phyloP scores from a whole-genome alignment of 1,140 invertebrate species.

The Drosophila mojavensis region DNA sequence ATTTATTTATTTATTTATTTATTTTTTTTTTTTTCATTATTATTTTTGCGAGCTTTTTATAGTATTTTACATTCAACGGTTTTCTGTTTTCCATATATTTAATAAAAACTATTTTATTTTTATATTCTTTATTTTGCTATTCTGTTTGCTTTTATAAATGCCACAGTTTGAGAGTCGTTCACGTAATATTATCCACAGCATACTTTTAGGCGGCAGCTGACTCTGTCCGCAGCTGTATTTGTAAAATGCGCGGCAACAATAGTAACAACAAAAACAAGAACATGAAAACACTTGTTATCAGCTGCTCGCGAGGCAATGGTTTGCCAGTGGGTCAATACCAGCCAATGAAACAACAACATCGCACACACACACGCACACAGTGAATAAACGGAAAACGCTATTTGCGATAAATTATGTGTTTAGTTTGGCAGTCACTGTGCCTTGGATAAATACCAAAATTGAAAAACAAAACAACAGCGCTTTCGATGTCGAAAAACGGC shows the following conservation, averaged over 20 bases:
- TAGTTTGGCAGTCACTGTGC: slow-evolving; percentile 35
- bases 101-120: neutral
- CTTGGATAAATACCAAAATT: slow-evolving; percentile 21
- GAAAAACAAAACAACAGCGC: neutral
- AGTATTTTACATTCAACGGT: neutral
- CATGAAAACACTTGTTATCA: slow-evolving; percentile 37
- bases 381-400: slow-evolving; percentile 15
- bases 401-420: slow-evolving; percentile 14
- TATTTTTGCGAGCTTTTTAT: too few species aligned
- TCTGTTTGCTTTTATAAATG: too few species aligned
- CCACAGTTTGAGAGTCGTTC: neutral
- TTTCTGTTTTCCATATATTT: too few species aligned
- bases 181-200: slow-evolving; percentile 6
- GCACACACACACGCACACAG: slow-evolving; percentile 24
- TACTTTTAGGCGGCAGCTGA: slow-evolving; percentile 56
- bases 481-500: slow-evolving; percentile 47
- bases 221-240: neutral
- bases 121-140: too few species aligned
- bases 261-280: slow-evolving; percentile 11
- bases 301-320: slow-evolving; percentile 18
- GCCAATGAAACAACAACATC: slow-evolving; percentile 14
- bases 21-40: too few species aligned
- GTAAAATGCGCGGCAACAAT: slow-evolving; percentile 9
- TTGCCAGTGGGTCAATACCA: slow-evolving; percentile 69
- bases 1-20: too few species aligned